phyloP scores from a whole-genome alignment of 2,888 invertebrate species.

The Myopa testacea region DNA sequence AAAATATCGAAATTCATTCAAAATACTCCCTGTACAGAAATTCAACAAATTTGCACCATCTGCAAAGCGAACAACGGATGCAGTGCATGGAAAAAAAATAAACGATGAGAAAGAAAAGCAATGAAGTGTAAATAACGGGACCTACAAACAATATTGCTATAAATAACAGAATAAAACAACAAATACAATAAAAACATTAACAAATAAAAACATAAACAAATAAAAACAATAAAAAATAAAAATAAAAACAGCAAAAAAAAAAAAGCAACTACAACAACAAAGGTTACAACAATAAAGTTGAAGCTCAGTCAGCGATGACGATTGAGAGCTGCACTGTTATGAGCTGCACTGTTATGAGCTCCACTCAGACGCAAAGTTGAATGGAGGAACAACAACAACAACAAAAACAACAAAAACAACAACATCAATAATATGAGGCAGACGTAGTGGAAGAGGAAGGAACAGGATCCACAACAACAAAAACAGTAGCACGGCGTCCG shows the following conservation, averaged over 20 bases:
- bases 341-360: not conserved
- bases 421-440: not conserved
- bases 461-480: not conserved
- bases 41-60: too few relatives aligned
- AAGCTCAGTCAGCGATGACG: constrained; percentile 24
- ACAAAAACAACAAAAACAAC: not conserved
- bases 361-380: constrained; percentile 23
- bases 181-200: not conserved
- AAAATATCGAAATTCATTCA: too few relatives aligned
- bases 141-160: not conserved
- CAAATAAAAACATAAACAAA: too few relatives aligned
- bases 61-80: not conserved
- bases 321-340: constrained; percentile 28
- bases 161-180: constrained; percentile 1
- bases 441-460: too few relatives aligned
- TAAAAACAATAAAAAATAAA: not conserved
- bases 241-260: not conserved
- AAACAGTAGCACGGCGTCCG: not conserved
- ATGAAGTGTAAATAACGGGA: constrained; percentile 23
- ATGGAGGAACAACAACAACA: not conserved
- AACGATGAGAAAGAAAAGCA: not conserved
- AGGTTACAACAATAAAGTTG: not conserved
- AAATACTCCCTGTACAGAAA: too few relatives aligned
- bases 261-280: not conserved
- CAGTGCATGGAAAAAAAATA: not conserved